These are phyloP conservation scores for Orthonevra nobilis DNA, from an alignment of 2,888 invertebrate genomes.

Conservation along the genomic window DNA sequence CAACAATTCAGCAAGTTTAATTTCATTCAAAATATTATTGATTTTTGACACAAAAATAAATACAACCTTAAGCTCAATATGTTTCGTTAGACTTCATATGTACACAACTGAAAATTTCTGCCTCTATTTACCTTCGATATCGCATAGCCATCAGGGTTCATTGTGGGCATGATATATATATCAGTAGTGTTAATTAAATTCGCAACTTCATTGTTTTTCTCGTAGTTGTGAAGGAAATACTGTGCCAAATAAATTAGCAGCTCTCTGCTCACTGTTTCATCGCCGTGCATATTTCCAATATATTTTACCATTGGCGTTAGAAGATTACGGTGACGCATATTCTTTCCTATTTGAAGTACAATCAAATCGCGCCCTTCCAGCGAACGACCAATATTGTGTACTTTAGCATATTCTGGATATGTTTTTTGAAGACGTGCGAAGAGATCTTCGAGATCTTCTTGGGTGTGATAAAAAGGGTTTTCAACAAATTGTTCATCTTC, in stretches of 20 bases:
- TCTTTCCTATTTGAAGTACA: constrained; percentile 86
- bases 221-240: constrained; percentile 90
- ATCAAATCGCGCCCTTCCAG: constrained; percentile 90
- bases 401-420: constrained; percentile 86
- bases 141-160: constrained; percentile 98
- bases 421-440: constrained; percentile 83
- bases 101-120: constrained; percentile 2
- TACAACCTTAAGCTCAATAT: constrained; percentile 33
- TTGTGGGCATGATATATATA: constrained; percentile 96
- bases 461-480: constrained; percentile 84
- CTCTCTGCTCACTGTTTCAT: constrained; percentile 93
- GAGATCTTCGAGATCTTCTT: constrained; percentile 85
- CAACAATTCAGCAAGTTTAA: too few species aligned
- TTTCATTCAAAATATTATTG: too few species aligned
- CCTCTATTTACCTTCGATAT: constrained; percentile 84
- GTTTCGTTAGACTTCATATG: constrained; percentile 3
- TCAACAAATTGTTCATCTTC: constrained; percentile 83
- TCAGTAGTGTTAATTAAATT: constrained; percentile 91
- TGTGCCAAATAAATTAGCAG: constrained; percentile 90
- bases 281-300: constrained; percentile 98
- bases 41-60: constrained; percentile 21
- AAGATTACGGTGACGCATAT: constrained; percentile 82
- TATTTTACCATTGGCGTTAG: constrained; percentile 95
- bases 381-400: constrained; percentile 91
- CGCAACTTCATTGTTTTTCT: constrained; percentile 85